Percentiles rank a stretch among this genome's conserved stretches.
These are phyloP conservation scores for Alca torda DNA, from an alignment of 2,797 vertebrate genomes.

Conservation along the genomic window DNA sequence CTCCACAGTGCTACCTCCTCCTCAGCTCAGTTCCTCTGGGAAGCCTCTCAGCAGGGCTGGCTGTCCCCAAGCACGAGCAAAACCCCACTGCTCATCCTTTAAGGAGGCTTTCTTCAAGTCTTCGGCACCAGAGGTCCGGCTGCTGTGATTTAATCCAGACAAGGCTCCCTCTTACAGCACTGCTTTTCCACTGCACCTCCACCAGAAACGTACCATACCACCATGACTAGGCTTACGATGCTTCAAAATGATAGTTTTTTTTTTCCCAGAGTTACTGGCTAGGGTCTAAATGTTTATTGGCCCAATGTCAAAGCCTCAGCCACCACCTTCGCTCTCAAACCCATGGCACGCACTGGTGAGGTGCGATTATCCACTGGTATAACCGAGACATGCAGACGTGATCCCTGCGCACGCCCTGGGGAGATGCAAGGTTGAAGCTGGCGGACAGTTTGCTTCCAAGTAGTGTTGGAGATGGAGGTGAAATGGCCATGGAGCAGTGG, in stretches of 20 bases:
- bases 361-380: not conserved
- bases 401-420: not conserved
- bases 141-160: not conserved
- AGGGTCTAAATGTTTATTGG: not conserved
- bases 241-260: not conserved
- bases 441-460: not conserved
- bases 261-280: not conserved
- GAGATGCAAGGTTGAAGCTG: not conserved
- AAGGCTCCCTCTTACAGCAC: not conserved
- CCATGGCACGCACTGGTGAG: not conserved
- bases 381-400: not conserved
- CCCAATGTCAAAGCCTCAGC: not conserved
- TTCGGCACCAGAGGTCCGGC: not conserved
- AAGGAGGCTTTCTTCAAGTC: not conserved
- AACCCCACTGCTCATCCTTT: not conserved
- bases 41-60: not conserved
- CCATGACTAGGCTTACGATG: fast-evolving
- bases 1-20: not conserved
- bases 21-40: not conserved
- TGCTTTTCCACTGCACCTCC: not conserved
- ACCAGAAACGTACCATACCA: not conserved
- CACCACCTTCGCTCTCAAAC: not conserved
- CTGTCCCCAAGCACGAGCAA: not conserved
- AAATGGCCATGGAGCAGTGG: not conserved
- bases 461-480: not conserved